Evolutionary conservation across 2,113 vertebrate genomes (phyloP).

Genomic region (cattle (Bos taurus)): ARS-UCD2.0 NC_037331.1:47174501-47175000

Average conservation of each 20-base stretch:
- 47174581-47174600: neutral
- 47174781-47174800: neutral
- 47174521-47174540: neutral
- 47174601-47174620: neutral
- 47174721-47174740: neutral
- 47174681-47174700: neutral
- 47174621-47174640: neutral
- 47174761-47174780: neutral
- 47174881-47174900: neutral
- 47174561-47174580: neutral
- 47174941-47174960: neutral
- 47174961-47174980: neutral
- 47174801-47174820: neutral
- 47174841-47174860: neutral
- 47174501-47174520: neutral
- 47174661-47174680: neutral
- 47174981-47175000: neutral
- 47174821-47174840: neutral
- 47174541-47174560: neutral
- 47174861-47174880: neutral
- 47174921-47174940: neutral
- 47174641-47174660: neutral
- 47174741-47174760: neutral
- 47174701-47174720: neutral
- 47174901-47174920: neutral